These are phyloP conservation scores for Drosophila melanosoma DNA, from an alignment of 2,888 invertebrate genomes.

Conservation along the genomic window DNA sequence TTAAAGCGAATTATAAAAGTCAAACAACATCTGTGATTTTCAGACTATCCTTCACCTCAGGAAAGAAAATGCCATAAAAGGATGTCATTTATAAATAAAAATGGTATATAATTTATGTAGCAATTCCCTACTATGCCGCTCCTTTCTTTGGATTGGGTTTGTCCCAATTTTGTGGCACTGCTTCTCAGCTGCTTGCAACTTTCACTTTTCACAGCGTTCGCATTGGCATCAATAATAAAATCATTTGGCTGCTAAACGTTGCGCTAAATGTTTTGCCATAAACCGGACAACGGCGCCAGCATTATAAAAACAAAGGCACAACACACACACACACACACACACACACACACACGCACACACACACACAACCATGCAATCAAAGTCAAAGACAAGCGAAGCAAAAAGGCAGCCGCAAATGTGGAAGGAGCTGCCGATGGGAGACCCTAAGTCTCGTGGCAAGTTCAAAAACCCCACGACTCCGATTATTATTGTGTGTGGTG, in stretches of 20 bases:
- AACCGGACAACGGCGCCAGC: constrained; percentile 55
- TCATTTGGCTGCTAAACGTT: constrained; percentile 70
- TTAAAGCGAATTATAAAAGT: not conserved
- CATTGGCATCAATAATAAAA: constrained; percentile 67
- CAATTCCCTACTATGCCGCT: not conserved
- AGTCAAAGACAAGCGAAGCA: constrained; percentile 50
- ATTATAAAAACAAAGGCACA: constrained; percentile 41
- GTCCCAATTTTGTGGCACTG: constrained; percentile 1
- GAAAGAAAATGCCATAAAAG: not conserved
- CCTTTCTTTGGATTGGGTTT: not conserved
- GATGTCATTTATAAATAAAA: not conserved
- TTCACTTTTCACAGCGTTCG: constrained; percentile 53
- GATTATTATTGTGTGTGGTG: constrained; percentile 31
- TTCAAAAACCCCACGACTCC: constrained; percentile 72
- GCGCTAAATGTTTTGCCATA: constrained; percentile 74
- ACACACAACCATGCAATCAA: constrained; percentile 43
- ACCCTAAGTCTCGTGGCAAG: constrained; percentile 59
- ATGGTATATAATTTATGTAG: not conserved
- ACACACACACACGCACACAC: constrained; percentile 6
- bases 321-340: constrained; percentile 6
- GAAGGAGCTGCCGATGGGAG: constrained; percentile 17
- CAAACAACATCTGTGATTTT: not conserved
- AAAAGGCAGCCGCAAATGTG: constrained; percentile 23
- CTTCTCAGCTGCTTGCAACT: constrained; percentile 30
- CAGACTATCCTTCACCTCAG: not conserved